Base-by-base conservation (phyloP, 1,140 invertebrate genomes). In the Penaeus chinensis region DNA sequence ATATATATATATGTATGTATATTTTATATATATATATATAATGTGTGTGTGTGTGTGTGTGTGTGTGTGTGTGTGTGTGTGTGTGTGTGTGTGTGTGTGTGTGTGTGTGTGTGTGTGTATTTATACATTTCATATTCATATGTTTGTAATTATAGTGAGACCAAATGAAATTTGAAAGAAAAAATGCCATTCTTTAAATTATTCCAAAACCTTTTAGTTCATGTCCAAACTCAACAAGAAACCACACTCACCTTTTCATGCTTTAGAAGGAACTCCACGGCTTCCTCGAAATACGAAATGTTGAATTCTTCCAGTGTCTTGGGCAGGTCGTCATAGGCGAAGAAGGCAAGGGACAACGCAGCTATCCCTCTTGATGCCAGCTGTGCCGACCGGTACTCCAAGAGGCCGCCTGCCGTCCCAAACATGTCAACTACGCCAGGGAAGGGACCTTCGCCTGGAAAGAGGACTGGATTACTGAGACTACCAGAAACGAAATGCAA, bases 391-490 rank as follows among this genome's bases (percentile, higher is more conserved):
- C 89, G 82, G 37, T 83, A 83, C 63, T 90, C 89, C 82, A 82
- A 63, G 11, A 90, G 66, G 16, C 89, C 89, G 0, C 89, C 89
- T 62, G 83, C 83, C 24, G 61, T 79, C 11, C 89, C 89, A 62
- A 86, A 88, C 77, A 90, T 85, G 47, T 90, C 89, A 5, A 90
- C 66, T 27, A 90, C 87, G 11, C 89, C 89, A 27, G 89, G 89
- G 80, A 90, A 90, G 2, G 89, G 89, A 20, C 89, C 89, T 60
- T 86, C 79, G 37, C 89, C 89, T 90, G 84, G 77, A 62, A 37
- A 27, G 32, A 32, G 27, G 8, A 10, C 19, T 63, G 27, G 4
- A 24, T 32, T 4, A 22, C 18, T 20, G 0, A 13, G 42, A n/a
- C 61, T 62, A 24, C 54, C 16, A n/a, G 42, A 20, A 66, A 42